Evolutionary conservation across 2,797 vertebrate genomes (phyloP).

Genomic region (Calcarius lapponicus): DNA sequence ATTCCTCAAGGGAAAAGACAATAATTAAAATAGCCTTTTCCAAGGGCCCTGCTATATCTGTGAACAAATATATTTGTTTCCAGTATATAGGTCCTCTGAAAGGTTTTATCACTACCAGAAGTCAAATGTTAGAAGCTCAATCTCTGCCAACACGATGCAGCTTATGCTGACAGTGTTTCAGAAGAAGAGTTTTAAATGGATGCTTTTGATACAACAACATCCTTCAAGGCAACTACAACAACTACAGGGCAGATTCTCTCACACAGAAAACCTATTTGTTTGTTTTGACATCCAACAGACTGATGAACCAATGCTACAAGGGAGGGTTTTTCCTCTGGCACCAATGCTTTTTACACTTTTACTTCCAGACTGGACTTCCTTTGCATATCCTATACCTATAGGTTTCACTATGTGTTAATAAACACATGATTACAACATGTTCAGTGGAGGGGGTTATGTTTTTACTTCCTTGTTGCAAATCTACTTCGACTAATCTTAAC

Average conservation of each 20-base stretch:
- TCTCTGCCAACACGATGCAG: neutral
- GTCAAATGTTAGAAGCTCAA: neutral
- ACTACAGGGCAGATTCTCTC: neutral
- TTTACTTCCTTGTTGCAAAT: neutral
- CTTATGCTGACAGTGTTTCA: neutral
- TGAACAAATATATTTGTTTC: neutral
- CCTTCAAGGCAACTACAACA: neutral
- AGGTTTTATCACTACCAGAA: neutral
- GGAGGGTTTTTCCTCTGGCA: neutral
- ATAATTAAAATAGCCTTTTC: neutral
- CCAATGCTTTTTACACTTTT: neutral
- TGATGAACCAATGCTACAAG: neutral
- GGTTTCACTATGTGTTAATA: neutral
- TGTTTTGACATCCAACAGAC: neutral
- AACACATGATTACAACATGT: neutral
- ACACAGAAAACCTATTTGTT: neutral
- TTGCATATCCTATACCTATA: neutral
- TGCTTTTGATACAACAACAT: neutral
- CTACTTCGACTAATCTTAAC: neutral
- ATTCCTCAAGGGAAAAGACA: neutral
- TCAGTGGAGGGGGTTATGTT: neutral
- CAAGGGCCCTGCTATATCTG: neutral
- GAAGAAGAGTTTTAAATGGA: neutral
- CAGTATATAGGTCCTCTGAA: neutral
- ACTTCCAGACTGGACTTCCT: neutral